These are phyloP conservation scores for Ctenosaura bakeri DNA, from an alignment of 2,797 vertebrate species.

Conservation along the genomic window DNA sequence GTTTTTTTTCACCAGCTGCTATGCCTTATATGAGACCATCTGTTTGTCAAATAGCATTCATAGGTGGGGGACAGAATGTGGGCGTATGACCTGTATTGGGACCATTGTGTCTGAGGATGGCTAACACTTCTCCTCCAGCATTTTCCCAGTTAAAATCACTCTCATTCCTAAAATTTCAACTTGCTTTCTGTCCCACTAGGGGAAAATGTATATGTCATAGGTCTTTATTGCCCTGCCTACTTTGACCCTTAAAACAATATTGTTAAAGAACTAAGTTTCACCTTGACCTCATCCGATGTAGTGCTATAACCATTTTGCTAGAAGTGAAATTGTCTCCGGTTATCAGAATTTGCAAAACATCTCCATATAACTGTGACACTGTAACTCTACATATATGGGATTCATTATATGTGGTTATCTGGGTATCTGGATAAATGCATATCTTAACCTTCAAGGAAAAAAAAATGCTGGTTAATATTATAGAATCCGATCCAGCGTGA, in stretches of 20 bases:
- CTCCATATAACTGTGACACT: background rate
- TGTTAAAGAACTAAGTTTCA: slow-evolving; percentile 33
- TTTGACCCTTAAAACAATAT: background rate
- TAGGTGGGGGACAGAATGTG: too few relatives aligned
- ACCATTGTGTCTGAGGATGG: background rate
- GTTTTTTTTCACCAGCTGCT: background rate
- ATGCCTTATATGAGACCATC: background rate
- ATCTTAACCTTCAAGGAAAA: slow-evolving; percentile 55
- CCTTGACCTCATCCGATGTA: background rate
- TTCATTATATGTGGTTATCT: slow-evolving; percentile 13
- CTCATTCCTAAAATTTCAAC: background rate
- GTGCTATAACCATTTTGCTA: background rate
- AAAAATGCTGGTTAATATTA: slow-evolving; percentile 58
- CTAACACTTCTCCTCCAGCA: background rate
- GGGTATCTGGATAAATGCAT: slow-evolving; percentile 28
- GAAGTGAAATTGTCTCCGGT: background rate
- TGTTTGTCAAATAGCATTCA: background rate
- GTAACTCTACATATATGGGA: background rate
- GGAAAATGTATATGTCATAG: too few relatives aligned
- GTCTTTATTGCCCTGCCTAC: background rate
- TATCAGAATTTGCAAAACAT: background rate
- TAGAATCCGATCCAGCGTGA: slow-evolving; percentile 58
- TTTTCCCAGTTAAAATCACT: background rate
- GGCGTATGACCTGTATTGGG: background rate
- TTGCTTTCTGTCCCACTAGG: background rate